A percentile compares a stretch with the other conserved stretches of the same genome.
phyloP scores from a whole-genome alignment of 2,113 vertebrate genomes.

The Oreotrochilus melanogaster region DNA sequence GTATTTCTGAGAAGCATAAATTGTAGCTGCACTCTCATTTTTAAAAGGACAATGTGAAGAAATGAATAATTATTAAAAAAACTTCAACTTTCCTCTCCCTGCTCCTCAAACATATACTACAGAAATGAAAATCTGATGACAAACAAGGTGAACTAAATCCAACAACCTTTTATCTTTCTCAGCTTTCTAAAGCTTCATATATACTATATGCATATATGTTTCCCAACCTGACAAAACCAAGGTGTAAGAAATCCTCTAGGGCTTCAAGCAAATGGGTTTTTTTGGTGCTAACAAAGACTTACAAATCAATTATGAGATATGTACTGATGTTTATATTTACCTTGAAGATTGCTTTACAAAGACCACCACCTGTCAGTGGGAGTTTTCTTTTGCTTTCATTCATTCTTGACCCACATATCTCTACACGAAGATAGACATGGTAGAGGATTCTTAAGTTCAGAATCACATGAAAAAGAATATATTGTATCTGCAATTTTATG shows the following conservation, averaged over 20 bases:
- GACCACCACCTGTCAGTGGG: neutral
- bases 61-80: neutral
- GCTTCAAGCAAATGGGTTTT: neutral
- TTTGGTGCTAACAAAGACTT: neutral
- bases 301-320: neutral
- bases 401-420: neutral
- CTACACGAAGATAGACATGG: neutral
- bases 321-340: neutral
- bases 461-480: neutral
- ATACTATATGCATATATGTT: neutral
- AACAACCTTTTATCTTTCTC: neutral
- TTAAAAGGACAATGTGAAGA: neutral
- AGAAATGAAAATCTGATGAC: neutral
- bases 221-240: neutral
- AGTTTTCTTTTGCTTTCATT: slow-evolving; percentile 39
- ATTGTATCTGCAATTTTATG: neutral
- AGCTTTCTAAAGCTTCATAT: neutral
- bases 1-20: neutral
- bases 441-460: neutral
- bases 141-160: neutral
- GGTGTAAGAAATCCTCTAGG: neutral
- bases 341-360: neutral
- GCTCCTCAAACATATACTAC: neutral
- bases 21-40: neutral
- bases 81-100: neutral